Evolutionary conservation across 2,888 invertebrate genomes (phyloP), one percentile per base, ranked within the genome.

Genomic region (Cheilosia variabilis): DNA sequence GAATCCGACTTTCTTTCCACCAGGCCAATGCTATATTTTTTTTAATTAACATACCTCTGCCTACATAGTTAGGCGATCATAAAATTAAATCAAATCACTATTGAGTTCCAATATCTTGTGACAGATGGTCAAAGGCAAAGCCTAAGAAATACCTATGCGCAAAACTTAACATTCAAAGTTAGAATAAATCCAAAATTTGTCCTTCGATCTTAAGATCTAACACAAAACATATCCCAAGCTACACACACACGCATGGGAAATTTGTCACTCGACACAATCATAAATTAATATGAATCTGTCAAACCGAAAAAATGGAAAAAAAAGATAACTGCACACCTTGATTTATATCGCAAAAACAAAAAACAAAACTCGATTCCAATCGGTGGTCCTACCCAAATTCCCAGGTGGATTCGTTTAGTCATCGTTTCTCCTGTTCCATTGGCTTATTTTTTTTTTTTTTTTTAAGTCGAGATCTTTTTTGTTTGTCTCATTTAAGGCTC

Each of bases 321-420:
- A 41, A 37, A 24, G 10, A 57, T 31, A 79, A 55, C 43, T 81
- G 86, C 86, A 72, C 81, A 72, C 81, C 69, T 86, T 81, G 76
- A 81, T 81, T 81, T 72, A 81, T 72, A 86, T 71, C 62, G 72
- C 71, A 86, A 68, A 68, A 68, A 60, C 27, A 53, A 73, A 62
- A 45, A 7, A 6, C n/a, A 72, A 73, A 78, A 24, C 52, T 57
- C 72, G 81, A 86, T 81, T 62, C 76, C 71, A 81, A 77, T 86
- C 76, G 66, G 60, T 71, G 69, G 81, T 86, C 81, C 86, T 86
- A 81, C 81, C 86, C 86, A 81, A 86, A 86, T 86, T 86, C 86
- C 86, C 86, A 86, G 86, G 86, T 86, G 86, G 81, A 86, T 81
- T 77, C 76, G 86, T 81, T 86, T 86, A 86, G 81, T 86, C 86